Percentiles rank a stretch among this genome's conserved stretches.
These are phyloP conservation scores for Procambarus clarkii DNA, from an alignment of 1,140 invertebrate species.

Conservation along the genomic window DNA sequence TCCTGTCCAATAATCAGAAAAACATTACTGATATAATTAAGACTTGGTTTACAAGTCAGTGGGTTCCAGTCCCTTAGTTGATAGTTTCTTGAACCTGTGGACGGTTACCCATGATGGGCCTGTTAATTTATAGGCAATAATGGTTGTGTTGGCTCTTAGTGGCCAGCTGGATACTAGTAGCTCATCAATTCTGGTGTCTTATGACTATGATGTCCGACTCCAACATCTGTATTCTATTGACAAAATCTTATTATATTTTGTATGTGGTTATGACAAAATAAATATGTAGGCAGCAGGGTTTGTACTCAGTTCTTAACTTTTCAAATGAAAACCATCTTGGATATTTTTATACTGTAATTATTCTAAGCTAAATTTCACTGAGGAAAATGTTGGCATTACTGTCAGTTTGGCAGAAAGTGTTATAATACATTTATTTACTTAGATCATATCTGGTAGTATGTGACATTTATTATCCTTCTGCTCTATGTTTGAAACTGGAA, in stretches of 20 bases:
- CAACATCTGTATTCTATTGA: neutral
- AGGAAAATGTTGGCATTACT: neutral
- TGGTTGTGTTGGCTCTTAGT: neutral
- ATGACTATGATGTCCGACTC: neutral
- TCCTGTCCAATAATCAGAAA: neutral
- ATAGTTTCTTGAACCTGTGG: neutral
- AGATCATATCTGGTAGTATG: neutral
- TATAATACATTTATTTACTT: neutral
- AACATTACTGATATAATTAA: neutral
- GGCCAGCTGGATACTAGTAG: neutral
- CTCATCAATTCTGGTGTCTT: neutral
- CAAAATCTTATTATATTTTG: neutral
- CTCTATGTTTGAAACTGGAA: neutral
- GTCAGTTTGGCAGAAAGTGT: neutral
- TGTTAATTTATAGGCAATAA: neutral
- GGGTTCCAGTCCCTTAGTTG: neutral
- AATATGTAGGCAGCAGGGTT: neutral
- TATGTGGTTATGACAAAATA: neutral
- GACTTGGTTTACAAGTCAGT: neutral
- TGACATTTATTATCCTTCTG: neutral
- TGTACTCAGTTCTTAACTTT: neutral
- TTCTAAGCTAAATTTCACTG: neutral
- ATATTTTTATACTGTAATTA: neutral
- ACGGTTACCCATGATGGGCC: neutral
- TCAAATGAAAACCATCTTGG: neutral